Percentiles rank a stretch among this genome's conserved stretches.
Conservation (phyloP, 2,888 invertebrate species). For the Trachelus iudaicus region DNA sequence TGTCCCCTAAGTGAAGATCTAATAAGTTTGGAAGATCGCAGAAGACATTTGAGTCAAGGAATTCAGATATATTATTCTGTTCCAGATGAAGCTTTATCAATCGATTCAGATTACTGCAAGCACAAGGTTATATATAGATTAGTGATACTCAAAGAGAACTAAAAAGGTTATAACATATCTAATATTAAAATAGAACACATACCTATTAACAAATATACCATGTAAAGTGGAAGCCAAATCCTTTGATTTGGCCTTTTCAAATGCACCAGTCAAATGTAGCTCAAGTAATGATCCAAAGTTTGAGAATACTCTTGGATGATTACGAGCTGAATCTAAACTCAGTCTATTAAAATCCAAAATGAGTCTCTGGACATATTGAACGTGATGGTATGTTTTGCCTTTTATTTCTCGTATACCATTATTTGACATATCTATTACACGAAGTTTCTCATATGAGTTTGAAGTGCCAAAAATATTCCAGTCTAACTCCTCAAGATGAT, state of each 20-base stretch:
- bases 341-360: constrained; percentile 80
- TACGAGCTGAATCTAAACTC: constrained; percentile 71
- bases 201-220: constrained; percentile 75
- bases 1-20: constrained; percentile 78
- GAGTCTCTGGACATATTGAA: constrained; percentile 74
- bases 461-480: constrained; percentile 78
- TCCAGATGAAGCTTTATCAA: constrained; percentile 79
- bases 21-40: constrained; percentile 76
- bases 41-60: constrained; percentile 75
- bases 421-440: constrained; percentile 78
- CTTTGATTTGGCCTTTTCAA: constrained; percentile 72
- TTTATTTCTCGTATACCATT: constrained; percentile 78
- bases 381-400: constrained; percentile 81
- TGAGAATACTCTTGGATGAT: constrained; percentile 77
- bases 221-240: constrained; percentile 75
- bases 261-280: constrained; percentile 79
- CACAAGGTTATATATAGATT: background rate
- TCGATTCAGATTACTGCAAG: constrained; percentile 70
- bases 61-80: constrained; percentile 78
- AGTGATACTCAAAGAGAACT: background rate
- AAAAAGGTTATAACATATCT: background rate
- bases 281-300: constrained; percentile 77
- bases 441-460: constrained; percentile 70
- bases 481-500: constrained; percentile 73
- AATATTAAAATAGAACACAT: constrained; percentile 6